Evolutionary conservation across 2,113 vertebrate genomes (phyloP).

Genomic region (Mirza zaza): DNA sequence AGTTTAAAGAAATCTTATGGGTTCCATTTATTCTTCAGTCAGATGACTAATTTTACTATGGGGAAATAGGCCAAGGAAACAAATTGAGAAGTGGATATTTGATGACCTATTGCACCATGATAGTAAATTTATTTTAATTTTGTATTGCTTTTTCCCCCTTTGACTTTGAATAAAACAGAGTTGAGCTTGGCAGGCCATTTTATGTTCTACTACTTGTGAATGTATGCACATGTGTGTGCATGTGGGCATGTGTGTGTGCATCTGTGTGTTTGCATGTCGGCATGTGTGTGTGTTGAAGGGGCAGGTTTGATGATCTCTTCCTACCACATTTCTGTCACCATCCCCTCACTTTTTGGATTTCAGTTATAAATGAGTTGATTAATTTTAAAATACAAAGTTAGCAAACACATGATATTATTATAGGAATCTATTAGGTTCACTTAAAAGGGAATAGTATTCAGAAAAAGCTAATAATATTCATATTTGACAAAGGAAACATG

Average conservation of each 20-base stretch:
- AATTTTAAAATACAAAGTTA: not conserved
- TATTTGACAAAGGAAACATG: not conserved
- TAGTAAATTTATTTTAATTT: not conserved
- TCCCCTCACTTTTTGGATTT: not conserved
- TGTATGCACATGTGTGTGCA: not conserved
- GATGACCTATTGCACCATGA: not conserved
- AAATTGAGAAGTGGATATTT: not conserved
- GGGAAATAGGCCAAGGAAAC: not conserved
- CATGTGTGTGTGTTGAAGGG: not conserved
- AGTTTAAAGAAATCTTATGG: not conserved
- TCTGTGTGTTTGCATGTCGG: not conserved
- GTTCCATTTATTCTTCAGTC: not conserved
- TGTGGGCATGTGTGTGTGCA: not conserved
- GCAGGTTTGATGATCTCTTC: not conserved
- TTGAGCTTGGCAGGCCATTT: not conserved
- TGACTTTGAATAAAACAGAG: not conserved
- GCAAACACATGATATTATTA: not conserved
- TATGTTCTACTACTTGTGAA: not conserved
- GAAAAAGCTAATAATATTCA: not conserved
- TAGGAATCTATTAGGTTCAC: not conserved
- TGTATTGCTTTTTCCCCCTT: not conserved
- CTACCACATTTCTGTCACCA: not conserved
- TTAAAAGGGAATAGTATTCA: not conserved
- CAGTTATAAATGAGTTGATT: not conserved
- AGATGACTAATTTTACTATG: not conserved